A percentile compares a stretch with the other conserved stretches of the same genome.
Conservation (phyloP, 2,113 vertebrate species). For the Montifringilla adamsi region DNA sequence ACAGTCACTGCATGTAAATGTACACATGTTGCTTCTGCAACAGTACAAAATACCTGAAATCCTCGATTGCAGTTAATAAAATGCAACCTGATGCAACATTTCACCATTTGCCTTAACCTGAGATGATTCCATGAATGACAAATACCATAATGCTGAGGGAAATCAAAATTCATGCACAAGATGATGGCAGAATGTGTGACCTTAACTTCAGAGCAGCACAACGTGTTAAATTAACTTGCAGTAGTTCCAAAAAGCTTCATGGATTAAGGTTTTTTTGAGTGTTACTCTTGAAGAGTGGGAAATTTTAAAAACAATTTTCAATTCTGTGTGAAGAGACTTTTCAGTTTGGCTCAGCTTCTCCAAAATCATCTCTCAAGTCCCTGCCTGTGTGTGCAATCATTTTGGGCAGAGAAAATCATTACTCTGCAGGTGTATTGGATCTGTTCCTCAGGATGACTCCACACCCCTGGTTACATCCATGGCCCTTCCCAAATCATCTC, state of each 20-base stretch:
- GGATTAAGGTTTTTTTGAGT: background rate
- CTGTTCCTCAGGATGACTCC: background rate
- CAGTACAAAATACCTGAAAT: background rate
- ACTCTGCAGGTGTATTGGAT: background rate
- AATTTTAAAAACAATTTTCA: background rate
- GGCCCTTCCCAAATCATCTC: background rate
- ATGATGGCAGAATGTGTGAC: background rate
- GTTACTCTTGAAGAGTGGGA: background rate
- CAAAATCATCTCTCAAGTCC: background rate
- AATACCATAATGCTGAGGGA: background rate
- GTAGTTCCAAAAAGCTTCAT: background rate
- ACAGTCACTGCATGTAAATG: background rate
- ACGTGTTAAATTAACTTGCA: slow-evolving; percentile 15
- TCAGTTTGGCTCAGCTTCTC: background rate
- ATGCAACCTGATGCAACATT: background rate
- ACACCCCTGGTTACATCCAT: background rate
- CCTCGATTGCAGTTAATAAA: background rate
- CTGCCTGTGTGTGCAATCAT: background rate
- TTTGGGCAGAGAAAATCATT: background rate
- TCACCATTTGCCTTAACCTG: background rate
- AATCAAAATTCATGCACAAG: background rate
- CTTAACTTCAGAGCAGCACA: background rate
- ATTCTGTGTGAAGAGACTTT: background rate
- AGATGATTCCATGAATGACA: slow-evolving; percentile 6
- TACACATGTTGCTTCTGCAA: background rate